phyloP scores from a whole-genome alignment of 1,140 invertebrate species.

The Drosophila teissieri region DNA sequence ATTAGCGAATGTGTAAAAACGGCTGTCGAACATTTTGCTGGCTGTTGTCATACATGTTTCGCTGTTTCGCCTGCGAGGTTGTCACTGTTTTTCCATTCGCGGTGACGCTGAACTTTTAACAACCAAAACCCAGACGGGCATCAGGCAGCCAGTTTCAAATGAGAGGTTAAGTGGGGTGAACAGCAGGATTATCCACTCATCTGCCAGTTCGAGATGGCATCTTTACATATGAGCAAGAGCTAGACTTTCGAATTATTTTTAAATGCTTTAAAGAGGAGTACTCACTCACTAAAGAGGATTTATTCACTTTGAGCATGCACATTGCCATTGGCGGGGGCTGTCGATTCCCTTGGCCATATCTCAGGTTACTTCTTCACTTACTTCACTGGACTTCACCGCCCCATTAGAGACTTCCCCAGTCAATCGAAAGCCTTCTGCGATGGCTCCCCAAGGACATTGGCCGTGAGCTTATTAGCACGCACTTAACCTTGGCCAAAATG shows the following conservation, averaged over 20 bases:
- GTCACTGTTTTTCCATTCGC: slow-evolving; percentile 14
- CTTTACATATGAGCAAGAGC: too few relatives aligned
- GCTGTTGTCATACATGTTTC: slow-evolving; percentile 29
- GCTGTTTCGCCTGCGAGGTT: slow-evolving; percentile 2
- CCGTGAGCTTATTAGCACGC: slow-evolving; percentile 72
- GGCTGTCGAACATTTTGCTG: slow-evolving; percentile 33
- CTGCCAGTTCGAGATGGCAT: neutral
- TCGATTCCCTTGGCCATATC: neutral
- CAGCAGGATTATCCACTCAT: slow-evolving; percentile 3
- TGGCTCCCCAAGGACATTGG: slow-evolving; percentile 48
- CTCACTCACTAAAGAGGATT: neutral
- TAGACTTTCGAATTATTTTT: neutral
- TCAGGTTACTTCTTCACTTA: slow-evolving; percentile 7
- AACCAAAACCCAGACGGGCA: slow-evolving; percentile 21
- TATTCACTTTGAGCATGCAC: slow-evolving; percentile 2
- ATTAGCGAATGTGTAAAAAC: slow-evolving; percentile 40
- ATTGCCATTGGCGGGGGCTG: too few relatives aligned
- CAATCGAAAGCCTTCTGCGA: slow-evolving; percentile 52
- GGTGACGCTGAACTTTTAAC: slow-evolving; percentile 26
- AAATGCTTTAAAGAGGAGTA: too few relatives aligned
- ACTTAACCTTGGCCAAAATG: slow-evolving; percentile 63
- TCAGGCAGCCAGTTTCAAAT: slow-evolving; percentile 11
- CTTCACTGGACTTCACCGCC: slow-evolving; percentile 3
- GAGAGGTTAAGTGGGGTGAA: slow-evolving; percentile 39
- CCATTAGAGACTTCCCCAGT: slow-evolving; percentile 35